Base-by-base conservation (phyloP, 2,797 vertebrate species). In the Tapirus indicus region DNA sequence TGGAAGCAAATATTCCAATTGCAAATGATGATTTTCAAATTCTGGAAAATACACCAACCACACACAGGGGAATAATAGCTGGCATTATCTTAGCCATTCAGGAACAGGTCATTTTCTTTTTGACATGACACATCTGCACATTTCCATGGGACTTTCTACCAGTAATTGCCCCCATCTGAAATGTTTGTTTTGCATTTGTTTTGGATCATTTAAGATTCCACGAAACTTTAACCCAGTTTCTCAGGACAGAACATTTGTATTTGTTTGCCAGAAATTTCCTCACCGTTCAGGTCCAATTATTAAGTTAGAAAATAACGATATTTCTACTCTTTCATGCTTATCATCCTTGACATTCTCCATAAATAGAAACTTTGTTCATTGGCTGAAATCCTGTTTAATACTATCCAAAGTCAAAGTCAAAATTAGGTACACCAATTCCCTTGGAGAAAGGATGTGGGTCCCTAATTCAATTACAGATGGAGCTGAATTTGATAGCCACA, bases 261-360 rank as follows among this genome's bases (percentile, higher is more conserved):
- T 77, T 96, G 38, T 95, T 93, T 85, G 91, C 93, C 79, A 96
- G 69, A 94, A 88, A 74, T 56, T 58, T 93, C 74, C 91, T 86
- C 71, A 80, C 54, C 82, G 16, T 77, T 94, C 87, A 60, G 62
- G 35, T 96, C 91, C 95, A 93, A 49, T 96, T 86, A 95, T 90
- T 96, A 88, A 85, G 64, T 89, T 62, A 68, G 78, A 95, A 96
- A 96, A 88, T 82, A 86, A 68, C 85, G 69, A 69, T 97, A 97
- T 54, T 87, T 74, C 25, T 74, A 38, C 56, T 74, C 21, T 91
- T 95, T 92, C 72, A 86, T 92, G 84, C 52, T 91, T 96, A 84
- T 94, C 87, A 41, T 32, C 69, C 79, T 86, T 97, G 89, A 97
- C 80, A 95, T 97, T 97, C 94, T 95, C 77, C 92, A 77, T 56